Evolutionary conservation across 2,113 vertebrate species (phyloP).

Genomic region (Prinia subflava): DNA sequence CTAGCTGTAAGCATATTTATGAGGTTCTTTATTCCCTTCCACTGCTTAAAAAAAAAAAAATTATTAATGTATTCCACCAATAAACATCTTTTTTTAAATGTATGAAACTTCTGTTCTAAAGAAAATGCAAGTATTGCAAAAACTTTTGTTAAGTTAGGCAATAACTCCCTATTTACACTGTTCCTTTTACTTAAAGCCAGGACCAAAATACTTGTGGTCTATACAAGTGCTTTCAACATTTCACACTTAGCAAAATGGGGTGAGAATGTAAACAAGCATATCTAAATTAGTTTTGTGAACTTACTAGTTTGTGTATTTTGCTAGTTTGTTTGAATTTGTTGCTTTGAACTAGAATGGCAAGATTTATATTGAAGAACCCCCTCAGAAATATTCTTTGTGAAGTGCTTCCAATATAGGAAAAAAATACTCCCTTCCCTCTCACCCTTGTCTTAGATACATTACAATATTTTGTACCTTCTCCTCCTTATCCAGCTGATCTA

Average conservation of each 20-base stretch:
- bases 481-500: background rate
- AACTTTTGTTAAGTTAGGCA: background rate
- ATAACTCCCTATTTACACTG: background rate
- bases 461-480: background rate
- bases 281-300: slow-evolving; percentile 36
- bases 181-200: slow-evolving; percentile 33
- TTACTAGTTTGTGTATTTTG: slow-evolving; percentile 50
- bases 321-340: slow-evolving; percentile 47
- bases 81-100: slow-evolving; percentile 29
- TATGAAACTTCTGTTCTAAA: slow-evolving; percentile 34
- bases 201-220: slow-evolving; percentile 27
- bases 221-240: background rate
- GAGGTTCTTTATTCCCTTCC: background rate
- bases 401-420: slow-evolving; percentile 17
- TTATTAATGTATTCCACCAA: background rate
- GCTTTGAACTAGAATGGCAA: slow-evolving; percentile 40
- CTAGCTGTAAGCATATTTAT: slow-evolving; percentile 40
- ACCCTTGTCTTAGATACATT: background rate
- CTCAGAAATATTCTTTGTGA: slow-evolving; percentile 55
- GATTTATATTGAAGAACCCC: slow-evolving; percentile 34
- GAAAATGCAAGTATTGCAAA: background rate
- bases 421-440: background rate
- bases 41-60: background rate
- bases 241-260: slow-evolving; percentile 10
- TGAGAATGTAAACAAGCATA: slow-evolving; percentile 52